phyloP scores from a whole-genome alignment of 2,888 invertebrate genomes.

The Shargacucullia verbasci region DNA sequence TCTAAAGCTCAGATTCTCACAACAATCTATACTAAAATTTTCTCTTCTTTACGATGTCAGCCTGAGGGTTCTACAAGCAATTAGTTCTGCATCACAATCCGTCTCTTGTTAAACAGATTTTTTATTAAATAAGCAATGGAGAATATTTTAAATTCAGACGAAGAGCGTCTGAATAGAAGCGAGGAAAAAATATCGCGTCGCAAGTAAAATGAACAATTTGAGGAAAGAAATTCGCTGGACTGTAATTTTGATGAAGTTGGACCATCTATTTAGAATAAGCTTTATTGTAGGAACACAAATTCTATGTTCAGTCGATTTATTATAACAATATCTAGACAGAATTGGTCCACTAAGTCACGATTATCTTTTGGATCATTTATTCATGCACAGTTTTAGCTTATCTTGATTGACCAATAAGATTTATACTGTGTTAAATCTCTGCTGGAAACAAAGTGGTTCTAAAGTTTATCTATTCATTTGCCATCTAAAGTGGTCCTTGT shows the following conservation, averaged over 20 bases:
- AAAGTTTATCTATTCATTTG: too few relatives aligned
- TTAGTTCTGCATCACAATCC: constrained; percentile 44
- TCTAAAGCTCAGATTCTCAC: constrained; percentile 15
- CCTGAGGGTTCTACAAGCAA: constrained; percentile 22
- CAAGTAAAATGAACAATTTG: constrained; percentile 71
- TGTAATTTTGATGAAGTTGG: constrained; percentile 72
- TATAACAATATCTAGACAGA: too few relatives aligned
- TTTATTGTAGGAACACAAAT: constrained; percentile 67
- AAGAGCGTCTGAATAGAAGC: constrained; percentile 50
- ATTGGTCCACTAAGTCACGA: too few relatives aligned
- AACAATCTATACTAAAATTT: constrained; percentile 21
- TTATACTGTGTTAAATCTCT: too few relatives aligned
- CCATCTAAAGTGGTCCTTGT: too few relatives aligned
- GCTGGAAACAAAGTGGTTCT: too few relatives aligned
- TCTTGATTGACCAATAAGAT: too few relatives aligned
- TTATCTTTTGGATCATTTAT: too few relatives aligned
- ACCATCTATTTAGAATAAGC: constrained; percentile 65
- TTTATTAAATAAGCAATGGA: constrained; percentile 46
- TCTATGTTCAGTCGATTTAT: too few relatives aligned
- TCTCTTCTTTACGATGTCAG: constrained; percentile 16
- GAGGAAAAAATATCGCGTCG: constrained; percentile 50
- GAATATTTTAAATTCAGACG: constrained; percentile 54
- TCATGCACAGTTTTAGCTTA: too few relatives aligned
- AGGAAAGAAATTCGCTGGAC: constrained; percentile 68
- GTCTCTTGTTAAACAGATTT: constrained; percentile 22